Evolutionary conservation across 2,797 vertebrate genomes (phyloP).

Genomic region (Spinus pinus): DNA sequence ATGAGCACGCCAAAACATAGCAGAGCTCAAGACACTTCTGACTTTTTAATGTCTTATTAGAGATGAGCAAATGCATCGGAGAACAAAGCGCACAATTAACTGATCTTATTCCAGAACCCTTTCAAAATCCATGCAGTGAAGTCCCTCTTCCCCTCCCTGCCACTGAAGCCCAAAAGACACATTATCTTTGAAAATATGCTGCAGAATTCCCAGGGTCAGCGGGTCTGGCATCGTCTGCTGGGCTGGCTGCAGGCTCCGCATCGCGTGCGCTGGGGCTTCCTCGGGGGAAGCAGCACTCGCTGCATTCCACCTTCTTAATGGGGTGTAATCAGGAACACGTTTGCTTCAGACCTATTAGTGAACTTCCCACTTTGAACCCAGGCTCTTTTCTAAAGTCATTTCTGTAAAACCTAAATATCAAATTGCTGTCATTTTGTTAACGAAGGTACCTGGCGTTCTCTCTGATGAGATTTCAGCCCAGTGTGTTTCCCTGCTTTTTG

Average conservation of each 20-base stretch:
- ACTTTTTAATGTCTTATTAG: not conserved
- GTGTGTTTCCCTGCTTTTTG: not conserved
- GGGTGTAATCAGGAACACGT: slow-evolving; percentile 76
- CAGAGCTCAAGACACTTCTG: not conserved
- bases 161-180: slow-evolving; percentile 46
- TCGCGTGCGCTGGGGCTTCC: slow-evolving; percentile 52
- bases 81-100: not conserved
- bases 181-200: slow-evolving; percentile 51
- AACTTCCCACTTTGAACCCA: slow-evolving; percentile 46
- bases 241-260: slow-evolving; percentile 52
- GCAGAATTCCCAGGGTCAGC: slow-evolving; percentile 29
- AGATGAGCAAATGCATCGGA: not conserved
- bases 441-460: not conserved
- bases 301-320: slow-evolving; percentile 76
- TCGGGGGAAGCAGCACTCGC: slow-evolving; percentile 35
- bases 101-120: not conserved
- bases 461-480: slow-evolving; percentile 42
- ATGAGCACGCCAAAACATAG: not conserved
- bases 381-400: slow-evolving; percentile 40
- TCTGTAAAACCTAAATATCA: slow-evolving; percentile 49
- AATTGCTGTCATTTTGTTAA: slow-evolving; percentile 45
- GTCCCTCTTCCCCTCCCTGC: slow-evolving; percentile 23
- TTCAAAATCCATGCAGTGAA: slow-evolving; percentile 4
- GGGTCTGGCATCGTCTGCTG: slow-evolving; percentile 32
- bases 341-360: slow-evolving; percentile 69